phyloP scores from a whole-genome alignment of 2,797 vertebrate species.

The Buphagus erythrorhynchus region DNA sequence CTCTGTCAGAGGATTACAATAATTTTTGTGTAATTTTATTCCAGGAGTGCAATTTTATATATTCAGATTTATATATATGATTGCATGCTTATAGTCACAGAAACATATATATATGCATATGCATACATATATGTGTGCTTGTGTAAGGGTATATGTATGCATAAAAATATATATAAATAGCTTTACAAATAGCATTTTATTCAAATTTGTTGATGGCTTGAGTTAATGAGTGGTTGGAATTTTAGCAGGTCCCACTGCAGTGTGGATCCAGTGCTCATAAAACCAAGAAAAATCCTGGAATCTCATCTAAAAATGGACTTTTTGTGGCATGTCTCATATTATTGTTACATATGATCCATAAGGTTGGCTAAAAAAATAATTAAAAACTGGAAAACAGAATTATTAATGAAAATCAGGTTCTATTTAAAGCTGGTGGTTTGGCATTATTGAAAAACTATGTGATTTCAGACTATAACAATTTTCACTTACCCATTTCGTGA shows the following conservation, averaged over 20 bases:
- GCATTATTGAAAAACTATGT: slow-evolving; percentile 41
- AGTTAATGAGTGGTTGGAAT: slow-evolving; percentile 68
- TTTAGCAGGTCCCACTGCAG: slow-evolving; percentile 58
- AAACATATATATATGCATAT: not conserved
- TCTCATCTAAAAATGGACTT: slow-evolving; percentile 47
- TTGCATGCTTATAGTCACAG: not conserved
- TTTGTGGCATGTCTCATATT: slow-evolving; percentile 7
- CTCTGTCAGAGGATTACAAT: slow-evolving; percentile 19
- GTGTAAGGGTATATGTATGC: not conserved
- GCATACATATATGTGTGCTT: not conserved
- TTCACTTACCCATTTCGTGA: slow-evolving; percentile 32
- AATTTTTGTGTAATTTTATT: slow-evolving; percentile 38
- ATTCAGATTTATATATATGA: not conserved
- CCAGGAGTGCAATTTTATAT: not conserved
- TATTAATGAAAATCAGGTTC: slow-evolving; percentile 51
- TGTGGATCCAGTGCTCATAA: slow-evolving; percentile 58
- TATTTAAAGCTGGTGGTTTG: slow-evolving; percentile 56
- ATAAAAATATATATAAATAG: slow-evolving; percentile 21
- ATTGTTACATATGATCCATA: not conserved
- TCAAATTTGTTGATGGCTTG: slow-evolving; percentile 66
- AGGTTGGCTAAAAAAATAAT: slow-evolving; percentile 19
- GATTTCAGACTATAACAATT: slow-evolving; percentile 40
- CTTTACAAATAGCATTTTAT: slow-evolving; percentile 56
- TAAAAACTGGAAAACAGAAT: slow-evolving; percentile 24
- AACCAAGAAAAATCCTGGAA: slow-evolving; percentile 57